Evolutionary conservation across 2,797 vertebrate genomes (phyloP), one percentile per base, ranked within the genome.

Genomic region (Danio aesculapii): DNA sequence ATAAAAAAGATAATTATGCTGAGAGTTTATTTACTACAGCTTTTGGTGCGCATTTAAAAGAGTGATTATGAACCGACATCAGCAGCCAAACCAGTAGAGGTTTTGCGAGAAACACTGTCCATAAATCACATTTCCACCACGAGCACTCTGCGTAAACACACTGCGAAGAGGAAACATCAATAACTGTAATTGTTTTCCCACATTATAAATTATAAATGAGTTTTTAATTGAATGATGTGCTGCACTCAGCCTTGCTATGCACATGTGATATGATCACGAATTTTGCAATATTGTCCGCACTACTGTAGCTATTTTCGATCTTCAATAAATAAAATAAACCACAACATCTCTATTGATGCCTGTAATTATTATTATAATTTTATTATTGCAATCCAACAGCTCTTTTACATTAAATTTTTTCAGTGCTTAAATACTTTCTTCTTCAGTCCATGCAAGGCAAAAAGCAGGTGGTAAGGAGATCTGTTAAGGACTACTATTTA

Each of bases 151-250:
- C 6, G 6, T 6, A 59, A 67, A 44, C 50, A 66, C 63, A 39
- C n/a, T 12, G 63, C 55, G 43, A 4, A 67, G 52, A 67, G 46
- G 55, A 68, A 10, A 69, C 59, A 61, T 64, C 61, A 66, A 66
- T 49, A 43, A 58, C 47, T 61, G 9, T 67, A 52, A 66, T 74
- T 78, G 75, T 67, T 77, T 74, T 59, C 61, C 21, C 44, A 49
- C 64, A 50, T 53, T 10, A 67, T 75, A 63, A 75, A 75, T 79
- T 68, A 79, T 79, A 83, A 46, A 79, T 58, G 0, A 63, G 41
- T 69, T 46, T 75, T 75, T 75, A 74, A 79, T 69, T 75, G 64
- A 17, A 61, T 19, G 44, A 70, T 61, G 57, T 62, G 67, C 69
- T 53, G 57, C 58, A 70, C 4, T 17, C 67, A 79, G 49, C 53